phyloP scores from a whole-genome alignment of 2,888 invertebrate species.

The Lasius platythorax region DNA sequence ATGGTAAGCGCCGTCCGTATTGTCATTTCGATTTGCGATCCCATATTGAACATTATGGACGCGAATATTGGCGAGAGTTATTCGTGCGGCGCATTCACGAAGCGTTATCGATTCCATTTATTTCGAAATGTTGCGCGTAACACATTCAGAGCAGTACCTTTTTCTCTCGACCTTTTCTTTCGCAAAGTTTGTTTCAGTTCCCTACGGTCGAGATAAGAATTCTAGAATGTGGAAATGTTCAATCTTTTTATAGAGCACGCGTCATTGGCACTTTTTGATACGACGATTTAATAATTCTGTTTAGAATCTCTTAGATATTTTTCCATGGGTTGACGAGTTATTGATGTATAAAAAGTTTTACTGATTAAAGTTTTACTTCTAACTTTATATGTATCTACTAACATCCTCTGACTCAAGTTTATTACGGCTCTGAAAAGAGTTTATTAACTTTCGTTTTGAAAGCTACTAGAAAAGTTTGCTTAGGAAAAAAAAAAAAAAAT shows the following conservation, averaged over 20 bases:
- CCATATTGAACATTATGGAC: slow-evolving; percentile 29
- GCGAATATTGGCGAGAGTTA: slow-evolving; percentile 33
- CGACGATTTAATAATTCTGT: slow-evolving; percentile 11
- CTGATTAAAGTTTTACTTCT: neutral
- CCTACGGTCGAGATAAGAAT: slow-evolving; percentile 27
- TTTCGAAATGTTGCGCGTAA: slow-evolving; percentile 35
- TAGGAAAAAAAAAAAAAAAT: neutral
- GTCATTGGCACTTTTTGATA: neutral
- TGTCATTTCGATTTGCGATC: slow-evolving; percentile 48
- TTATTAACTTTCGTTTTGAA: slow-evolving; percentile 20
- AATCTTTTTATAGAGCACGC: neutral
- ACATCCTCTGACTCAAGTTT: slow-evolving; percentile 10
- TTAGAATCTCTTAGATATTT: neutral
- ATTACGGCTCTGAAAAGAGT: neutral
- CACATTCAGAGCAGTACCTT: slow-evolving; percentile 15
- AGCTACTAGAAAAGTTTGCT: neutral
- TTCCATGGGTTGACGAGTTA: neutral
- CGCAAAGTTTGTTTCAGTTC: neutral
- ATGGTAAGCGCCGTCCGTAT: neutral
- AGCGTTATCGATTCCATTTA: slow-evolving; percentile 43
- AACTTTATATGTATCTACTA: neutral
- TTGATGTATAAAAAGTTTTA: neutral
- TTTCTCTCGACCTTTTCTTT: neutral
- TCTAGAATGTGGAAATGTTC: neutral
- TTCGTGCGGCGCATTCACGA: slow-evolving; percentile 1